phyloP scores from a whole-genome alignment of 2,888 invertebrate species.

The Oligia latruncula region DNA sequence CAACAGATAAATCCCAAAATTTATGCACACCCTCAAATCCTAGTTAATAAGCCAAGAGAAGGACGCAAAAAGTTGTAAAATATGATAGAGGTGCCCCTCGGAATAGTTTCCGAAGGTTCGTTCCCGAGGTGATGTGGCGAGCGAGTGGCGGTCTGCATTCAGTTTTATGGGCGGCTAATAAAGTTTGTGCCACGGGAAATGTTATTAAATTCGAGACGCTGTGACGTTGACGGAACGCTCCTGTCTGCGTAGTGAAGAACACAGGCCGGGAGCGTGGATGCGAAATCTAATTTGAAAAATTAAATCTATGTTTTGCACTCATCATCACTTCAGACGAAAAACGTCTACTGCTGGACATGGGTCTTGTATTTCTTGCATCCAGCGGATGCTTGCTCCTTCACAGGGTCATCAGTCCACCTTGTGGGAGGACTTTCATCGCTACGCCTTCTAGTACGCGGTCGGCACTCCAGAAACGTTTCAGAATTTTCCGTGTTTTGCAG shows the following conservation, averaged over 20 bases:
- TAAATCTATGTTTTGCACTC: background rate
- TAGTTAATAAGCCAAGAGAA: conserved; percentile 29
- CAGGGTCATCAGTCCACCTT: background rate
- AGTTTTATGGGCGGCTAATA: conserved; percentile 78
- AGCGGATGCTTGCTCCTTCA: background rate
- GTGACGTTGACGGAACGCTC: conserved; percentile 76
- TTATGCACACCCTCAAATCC: background rate
- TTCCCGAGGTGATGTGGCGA: conserved; percentile 29
- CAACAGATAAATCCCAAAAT: background rate
- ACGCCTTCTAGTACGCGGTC: no score
- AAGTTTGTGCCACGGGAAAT: conserved; percentile 75
- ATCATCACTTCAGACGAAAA: background rate
- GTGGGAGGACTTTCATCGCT: no score
- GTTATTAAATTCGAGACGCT: conserved; percentile 77
- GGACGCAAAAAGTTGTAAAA: conserved; percentile 46
- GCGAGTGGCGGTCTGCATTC: conserved; percentile 51
- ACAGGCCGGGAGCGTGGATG: conserved; percentile 51
- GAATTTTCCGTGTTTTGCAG: background rate
- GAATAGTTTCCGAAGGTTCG: conserved; percentile 37
- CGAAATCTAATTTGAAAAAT: background rate
- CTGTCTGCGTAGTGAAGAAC: conserved; percentile 60
- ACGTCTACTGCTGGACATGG: background rate
- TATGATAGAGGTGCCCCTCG: conserved; percentile 43
- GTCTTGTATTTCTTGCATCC: background rate
- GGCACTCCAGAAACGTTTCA: no score